Evolutionary conservation across 2,113 vertebrate genomes (phyloP), one percentile per base, ranked within the genome.

Genomic region (Oxygymnocypris stewartii): DNA sequence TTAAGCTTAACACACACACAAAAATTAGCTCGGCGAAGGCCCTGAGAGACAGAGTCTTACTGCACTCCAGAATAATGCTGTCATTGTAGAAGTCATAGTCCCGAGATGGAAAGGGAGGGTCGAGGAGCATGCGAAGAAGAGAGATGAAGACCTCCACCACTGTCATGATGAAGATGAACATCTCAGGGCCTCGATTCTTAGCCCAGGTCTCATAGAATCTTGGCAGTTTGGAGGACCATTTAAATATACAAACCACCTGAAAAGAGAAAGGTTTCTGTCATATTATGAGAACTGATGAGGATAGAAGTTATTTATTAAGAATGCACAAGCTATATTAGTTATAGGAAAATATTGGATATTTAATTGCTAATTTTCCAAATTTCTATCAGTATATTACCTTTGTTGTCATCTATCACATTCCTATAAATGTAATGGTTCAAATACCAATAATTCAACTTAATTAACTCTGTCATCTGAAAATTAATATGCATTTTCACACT

Each of bases 181-280:
- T 31, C 40, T 93, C 95, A 14, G 95, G 93, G 7, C 96, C 96
- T 0, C 88, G 88, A 20, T 93, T 95, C 90, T 93, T 94, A 40
- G 92, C 87, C 96, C 96, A 97, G 86, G 87, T 93, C 89, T 94
- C 65, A 0, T 95, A 97, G 81, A 90, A 93, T 0, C 89, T 89
- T 0, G 96, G 96, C 79, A 97, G 90, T 81, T 90, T 94, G 84
- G 94, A 90, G 25, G 95, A 91, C 92, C 97, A 92, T 86, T 95
- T 97, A 86, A 98, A 97, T 91, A 96, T 91, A 77, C 94, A 96
- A 78, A 96, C 90, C 1, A 96, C 94, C 93, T 98, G 95, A 86
- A 96, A 92, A 20, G 95, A 94, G n/a, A n/a, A n/a, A n/a, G n/a
- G 75, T 69, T 18, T 0, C 18, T 67, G 1, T 18, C 16, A 4